Conservation (phyloP, 1,140 invertebrate genomes). For the Zeugodacus cucurbitae region DNA sequence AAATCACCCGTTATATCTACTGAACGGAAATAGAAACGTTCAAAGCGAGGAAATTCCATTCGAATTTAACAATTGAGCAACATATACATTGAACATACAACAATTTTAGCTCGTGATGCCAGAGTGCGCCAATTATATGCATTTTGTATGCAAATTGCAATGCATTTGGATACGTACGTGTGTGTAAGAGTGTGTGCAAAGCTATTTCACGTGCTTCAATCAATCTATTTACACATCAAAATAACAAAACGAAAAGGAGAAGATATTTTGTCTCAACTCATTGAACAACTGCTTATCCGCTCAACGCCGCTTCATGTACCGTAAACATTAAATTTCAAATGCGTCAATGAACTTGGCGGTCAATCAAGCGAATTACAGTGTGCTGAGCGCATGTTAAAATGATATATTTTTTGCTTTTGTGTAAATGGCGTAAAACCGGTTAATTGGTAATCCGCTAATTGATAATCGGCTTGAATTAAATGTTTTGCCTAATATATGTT, state of each 20-base stretch:
- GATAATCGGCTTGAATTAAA: no score
- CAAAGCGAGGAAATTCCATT: no score
- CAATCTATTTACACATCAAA: constrained; percentile 4
- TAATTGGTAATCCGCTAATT: no score
- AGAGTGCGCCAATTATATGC: background rate
- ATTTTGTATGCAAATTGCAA: background rate
- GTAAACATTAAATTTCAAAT: background rate
- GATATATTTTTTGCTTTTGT: no score
- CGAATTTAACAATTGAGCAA: no score
- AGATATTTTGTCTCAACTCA: background rate
- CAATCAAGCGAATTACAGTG: background rate
- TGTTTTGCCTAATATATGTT: no score
- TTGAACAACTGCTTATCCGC: background rate
- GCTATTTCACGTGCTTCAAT: background rate
- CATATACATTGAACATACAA: no score
- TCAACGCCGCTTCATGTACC: background rate
- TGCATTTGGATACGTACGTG: background rate
- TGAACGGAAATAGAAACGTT: no score
- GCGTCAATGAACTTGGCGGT: background rate
- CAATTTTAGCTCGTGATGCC: no score
- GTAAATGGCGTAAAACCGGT: no score
- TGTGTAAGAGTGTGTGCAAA: background rate
- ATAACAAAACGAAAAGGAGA: background rate
- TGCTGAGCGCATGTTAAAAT: background rate
- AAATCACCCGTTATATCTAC: no score